These are phyloP conservation scores for Drosophila seclusa DNA, from an alignment of 2,888 invertebrate genomes.

Conservation along the genomic window DNA sequence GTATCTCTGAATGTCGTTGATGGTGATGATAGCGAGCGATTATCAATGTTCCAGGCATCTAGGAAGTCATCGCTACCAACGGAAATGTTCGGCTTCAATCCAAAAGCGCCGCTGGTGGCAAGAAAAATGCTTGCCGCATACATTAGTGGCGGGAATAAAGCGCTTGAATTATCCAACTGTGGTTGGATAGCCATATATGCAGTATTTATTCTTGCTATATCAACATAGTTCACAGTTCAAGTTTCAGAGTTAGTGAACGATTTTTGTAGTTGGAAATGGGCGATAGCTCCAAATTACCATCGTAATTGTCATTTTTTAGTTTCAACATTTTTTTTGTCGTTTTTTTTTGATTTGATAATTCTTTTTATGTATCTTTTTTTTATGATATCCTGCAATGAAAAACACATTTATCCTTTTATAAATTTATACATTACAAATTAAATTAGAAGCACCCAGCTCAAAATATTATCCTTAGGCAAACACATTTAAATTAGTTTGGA, in stretches of 20 bases:
- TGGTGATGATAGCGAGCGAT: conserved; percentile 34
- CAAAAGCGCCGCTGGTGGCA: conserved; percentile 59
- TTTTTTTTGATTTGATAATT: conserved; percentile 38
- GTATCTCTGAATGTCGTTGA: conserved; percentile 26
- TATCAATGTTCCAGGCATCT: conserved; percentile 51
- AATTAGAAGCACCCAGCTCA: background rate
- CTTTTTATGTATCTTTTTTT: conserved; percentile 1
- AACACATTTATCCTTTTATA: background rate
- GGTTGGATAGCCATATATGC: conserved; percentile 67
- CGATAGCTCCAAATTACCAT: conserved; percentile 36
- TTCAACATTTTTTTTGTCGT: conserved; percentile 16
- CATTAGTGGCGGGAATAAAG: conserved; percentile 65
- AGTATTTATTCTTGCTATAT: conserved; percentile 26
- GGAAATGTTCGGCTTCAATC: conserved; percentile 61
- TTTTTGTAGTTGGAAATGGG: background rate
- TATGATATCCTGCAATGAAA: conserved; percentile 18
- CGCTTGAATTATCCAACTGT: conserved; percentile 53
- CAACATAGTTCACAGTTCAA: conserved; percentile 35
- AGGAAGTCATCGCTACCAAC: conserved; percentile 62
- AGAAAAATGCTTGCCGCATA: conserved; percentile 70
- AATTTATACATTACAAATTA: background rate
- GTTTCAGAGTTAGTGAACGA: background rate
- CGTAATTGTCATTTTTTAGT: conserved; percentile 42
- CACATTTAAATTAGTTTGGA: background rate
- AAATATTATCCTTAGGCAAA: background rate